phyloP scores from a whole-genome alignment of 2,888 invertebrate genomes.

The Melanchra persicariae region DNA sequence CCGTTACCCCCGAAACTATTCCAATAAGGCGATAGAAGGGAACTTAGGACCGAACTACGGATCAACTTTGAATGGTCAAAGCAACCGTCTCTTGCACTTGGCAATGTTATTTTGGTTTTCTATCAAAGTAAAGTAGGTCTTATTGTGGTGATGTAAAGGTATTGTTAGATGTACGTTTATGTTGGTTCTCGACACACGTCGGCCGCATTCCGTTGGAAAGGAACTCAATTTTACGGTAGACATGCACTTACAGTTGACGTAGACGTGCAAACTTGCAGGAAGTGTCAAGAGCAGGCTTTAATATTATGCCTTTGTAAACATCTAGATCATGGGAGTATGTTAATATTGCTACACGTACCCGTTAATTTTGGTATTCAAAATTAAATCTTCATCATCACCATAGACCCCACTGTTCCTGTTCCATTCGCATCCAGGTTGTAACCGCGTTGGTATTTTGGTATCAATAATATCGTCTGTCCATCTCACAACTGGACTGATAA shows the following conservation, averaged over 20 bases:
- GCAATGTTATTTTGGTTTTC: constrained; percentile 62
- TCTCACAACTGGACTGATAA: too few relatives aligned
- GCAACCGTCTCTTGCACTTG: constrained; percentile 62
- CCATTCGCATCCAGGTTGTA: too few relatives aligned
- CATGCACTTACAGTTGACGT: constrained; percentile 72
- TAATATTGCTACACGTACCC: too few relatives aligned
- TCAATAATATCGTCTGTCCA: too few relatives aligned
- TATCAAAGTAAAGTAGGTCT: constrained; percentile 64
- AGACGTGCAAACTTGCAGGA: constrained; percentile 64
- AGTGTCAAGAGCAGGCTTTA: constrained; percentile 54
- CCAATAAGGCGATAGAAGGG: constrained; percentile 53
- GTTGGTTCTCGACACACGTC: constrained; percentile 68
- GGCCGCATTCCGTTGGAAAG: constrained; percentile 76
- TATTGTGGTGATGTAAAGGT: constrained; percentile 56
- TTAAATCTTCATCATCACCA: too few relatives aligned
- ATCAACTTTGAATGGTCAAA: constrained; percentile 68
- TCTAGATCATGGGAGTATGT: neutral
- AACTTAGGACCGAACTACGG: constrained; percentile 56
- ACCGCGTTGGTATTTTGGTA: too few relatives aligned
- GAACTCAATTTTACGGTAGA: constrained; percentile 83
- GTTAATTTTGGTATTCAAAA: too few relatives aligned
- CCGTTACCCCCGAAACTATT: constrained; percentile 45
- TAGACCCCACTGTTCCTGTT: too few relatives aligned
- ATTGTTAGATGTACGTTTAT: constrained; percentile 45
- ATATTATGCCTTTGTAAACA: constrained; percentile 18